These are phyloP conservation scores for Eutrigla gurnardus DNA, from an alignment of 2,797 vertebrate genomes.

Conservation along the genomic window DNA sequence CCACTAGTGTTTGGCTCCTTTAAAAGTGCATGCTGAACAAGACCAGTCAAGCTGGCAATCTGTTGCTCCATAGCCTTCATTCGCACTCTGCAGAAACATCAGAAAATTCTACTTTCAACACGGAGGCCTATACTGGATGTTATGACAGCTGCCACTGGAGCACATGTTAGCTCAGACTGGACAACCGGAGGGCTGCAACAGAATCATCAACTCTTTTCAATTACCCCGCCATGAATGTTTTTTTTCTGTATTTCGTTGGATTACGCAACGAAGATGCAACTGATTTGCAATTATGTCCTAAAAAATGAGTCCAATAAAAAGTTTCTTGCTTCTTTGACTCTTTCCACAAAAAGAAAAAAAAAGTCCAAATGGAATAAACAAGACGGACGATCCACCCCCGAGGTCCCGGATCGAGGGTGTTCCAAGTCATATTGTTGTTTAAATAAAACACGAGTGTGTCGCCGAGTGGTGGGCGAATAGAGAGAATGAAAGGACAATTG, in stretches of 20 bases:
- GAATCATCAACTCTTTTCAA: conserved; percentile 37
- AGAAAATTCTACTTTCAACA: conserved; percentile 82
- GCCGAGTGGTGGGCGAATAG: conserved; percentile 7
- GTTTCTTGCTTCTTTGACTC: conserved; percentile 25
- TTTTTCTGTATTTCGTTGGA: conserved; percentile 4
- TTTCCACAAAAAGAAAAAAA: conserved; percentile 6
- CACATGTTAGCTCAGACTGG: conserved; percentile 43
- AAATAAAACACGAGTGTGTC: conserved; percentile 33
- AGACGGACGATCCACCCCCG: conserved; percentile 9
- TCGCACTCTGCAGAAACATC: conserved; percentile 96
- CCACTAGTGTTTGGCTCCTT: conserved; percentile 96
- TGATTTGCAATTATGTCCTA: conserved; percentile 38
- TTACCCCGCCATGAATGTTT: conserved; percentile 31
- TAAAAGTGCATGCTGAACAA: conserved; percentile 98
- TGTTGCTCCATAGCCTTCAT: conserved; percentile 99
- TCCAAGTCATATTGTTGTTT: conserved; percentile 12
- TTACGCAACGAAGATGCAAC: conserved; percentile 18
- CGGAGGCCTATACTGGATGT: conserved; percentile 55
- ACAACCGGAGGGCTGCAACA: conserved; percentile 28
- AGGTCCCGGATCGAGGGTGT: background rate
- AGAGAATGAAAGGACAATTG: conserved; percentile 36
- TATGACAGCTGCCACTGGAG: conserved; percentile 46
- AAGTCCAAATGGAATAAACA: conserved; percentile 27
- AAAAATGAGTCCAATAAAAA: conserved; percentile 18
- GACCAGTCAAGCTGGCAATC: conserved; percentile 99